Conservation (phyloP, 2,888 invertebrate species). For the Aplocera efformata region DNA sequence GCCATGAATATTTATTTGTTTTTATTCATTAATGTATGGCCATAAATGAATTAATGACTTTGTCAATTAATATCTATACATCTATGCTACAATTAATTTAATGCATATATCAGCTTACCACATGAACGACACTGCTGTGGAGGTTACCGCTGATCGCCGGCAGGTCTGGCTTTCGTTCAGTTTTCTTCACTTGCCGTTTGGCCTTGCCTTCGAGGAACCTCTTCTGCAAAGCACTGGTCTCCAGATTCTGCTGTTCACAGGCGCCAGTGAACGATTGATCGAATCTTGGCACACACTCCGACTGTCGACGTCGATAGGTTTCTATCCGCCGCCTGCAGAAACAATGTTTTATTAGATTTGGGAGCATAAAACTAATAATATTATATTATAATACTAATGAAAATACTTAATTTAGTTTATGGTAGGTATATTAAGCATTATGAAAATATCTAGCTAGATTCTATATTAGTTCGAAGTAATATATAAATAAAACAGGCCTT, state of each 20-base stretch:
- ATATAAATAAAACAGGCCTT: too few species aligned
- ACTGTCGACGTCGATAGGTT: constrained; percentile 91
- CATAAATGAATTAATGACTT: too few species aligned
- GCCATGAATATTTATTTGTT: too few species aligned
- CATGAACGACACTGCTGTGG: constrained; percentile 86
- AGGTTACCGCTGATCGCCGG: constrained; percentile 76
- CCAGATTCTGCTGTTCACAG: constrained; percentile 94
- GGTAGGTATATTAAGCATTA: too few species aligned
- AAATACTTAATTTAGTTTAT: too few species aligned
- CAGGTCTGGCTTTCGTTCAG: constrained; percentile 75
- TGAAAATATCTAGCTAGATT: too few species aligned
- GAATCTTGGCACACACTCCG: constrained; percentile 91
- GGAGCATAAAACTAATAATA: neutral
- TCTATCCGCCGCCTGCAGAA: constrained; percentile 89
- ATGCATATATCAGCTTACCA: constrained; percentile 68
- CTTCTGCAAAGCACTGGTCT: constrained; percentile 92
- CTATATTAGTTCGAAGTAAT: too few species aligned
- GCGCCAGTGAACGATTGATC: constrained; percentile 92
- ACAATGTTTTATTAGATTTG: constrained; percentile 14
- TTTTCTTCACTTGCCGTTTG: constrained; percentile 93
- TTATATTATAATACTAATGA: too few species aligned
- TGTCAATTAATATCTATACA: neutral
- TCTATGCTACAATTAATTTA: too few species aligned
- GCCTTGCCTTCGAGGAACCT: constrained; percentile 94
- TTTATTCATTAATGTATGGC: too few species aligned